These are phyloP conservation scores for Gambusia affinis DNA, from an alignment of 2,113 vertebrate species.

Conservation along the genomic window DNA sequence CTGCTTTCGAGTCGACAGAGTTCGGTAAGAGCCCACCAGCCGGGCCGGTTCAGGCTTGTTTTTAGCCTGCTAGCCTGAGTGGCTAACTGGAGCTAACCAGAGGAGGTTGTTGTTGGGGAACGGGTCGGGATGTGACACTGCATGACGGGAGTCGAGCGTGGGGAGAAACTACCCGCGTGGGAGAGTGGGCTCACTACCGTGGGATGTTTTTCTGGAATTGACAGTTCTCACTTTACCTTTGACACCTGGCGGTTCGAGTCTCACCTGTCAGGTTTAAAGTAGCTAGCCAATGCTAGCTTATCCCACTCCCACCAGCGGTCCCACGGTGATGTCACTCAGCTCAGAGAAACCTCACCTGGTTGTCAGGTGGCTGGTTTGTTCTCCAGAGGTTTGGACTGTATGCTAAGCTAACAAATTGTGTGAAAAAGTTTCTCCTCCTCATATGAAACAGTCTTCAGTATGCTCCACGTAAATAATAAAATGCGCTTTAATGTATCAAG, in stretches of 20 bases:
- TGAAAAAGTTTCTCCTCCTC: no score
- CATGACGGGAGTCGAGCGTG: conserved; percentile 8
- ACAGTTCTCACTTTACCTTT: not conserved
- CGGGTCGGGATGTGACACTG: not conserved
- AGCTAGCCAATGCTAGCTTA: conserved; percentile 30
- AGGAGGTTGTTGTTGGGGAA: conserved; percentile 16
- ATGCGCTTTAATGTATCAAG: no score
- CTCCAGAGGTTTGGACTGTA: no score
- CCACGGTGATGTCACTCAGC: no score
- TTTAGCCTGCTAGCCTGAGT: conserved; percentile 69
- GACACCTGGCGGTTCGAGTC: not conserved
- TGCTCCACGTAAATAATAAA: no score
- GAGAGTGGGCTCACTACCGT: no score
- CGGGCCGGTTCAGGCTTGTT: conserved; percentile 62
- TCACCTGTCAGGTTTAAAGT: conserved; percentile 71
- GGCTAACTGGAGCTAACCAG: conserved; percentile 46
- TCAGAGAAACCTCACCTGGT: no score
- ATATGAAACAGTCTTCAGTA: no score
- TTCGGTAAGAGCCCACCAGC: conserved; percentile 54
- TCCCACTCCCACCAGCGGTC: conserved; percentile 20
- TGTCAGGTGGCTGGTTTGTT: no score
- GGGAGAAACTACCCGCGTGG: not conserved
- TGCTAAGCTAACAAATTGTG: no score
- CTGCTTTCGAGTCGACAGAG: not conserved
- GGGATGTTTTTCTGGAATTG: not conserved